These are phyloP conservation scores for Eristalinus aeneus DNA, from an alignment of 2,888 invertebrate species.

Conservation along the genomic window DNA sequence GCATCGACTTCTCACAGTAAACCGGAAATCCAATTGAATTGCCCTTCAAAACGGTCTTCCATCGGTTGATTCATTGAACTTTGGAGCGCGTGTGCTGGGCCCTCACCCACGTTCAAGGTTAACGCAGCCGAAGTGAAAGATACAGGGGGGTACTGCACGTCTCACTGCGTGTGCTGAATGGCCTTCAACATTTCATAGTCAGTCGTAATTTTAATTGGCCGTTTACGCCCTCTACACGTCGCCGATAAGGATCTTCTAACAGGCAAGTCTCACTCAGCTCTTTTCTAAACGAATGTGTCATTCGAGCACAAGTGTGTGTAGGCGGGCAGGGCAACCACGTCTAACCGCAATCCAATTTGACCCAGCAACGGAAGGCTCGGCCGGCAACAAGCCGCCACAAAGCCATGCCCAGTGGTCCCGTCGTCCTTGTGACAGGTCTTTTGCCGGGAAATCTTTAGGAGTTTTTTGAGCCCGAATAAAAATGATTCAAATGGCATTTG, in stretches of 20 bases:
- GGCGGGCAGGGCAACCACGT: not conserved
- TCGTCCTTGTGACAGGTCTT: not conserved
- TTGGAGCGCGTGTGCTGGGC: not conserved
- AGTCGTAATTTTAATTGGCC: not conserved
- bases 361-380: not conserved
- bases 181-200: not conserved
- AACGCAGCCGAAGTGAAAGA: not conserved
- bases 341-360: not conserved
- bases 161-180: not conserved
- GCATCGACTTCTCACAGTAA: not conserved
- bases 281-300: not conserved
- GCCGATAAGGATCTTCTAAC: not conserved
- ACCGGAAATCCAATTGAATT: not conserved
- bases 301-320: not conserved
- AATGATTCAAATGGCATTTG: not conserved
- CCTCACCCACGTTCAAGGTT: not conserved
- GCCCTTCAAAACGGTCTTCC: not conserved
- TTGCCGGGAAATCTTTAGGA: not conserved
- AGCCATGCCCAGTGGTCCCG: not conserved
- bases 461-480: not conserved
- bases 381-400: not conserved
- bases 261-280: not conserved
- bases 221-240: not conserved
- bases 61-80: not conserved
- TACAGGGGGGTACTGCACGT: not conserved